Conservation (phyloP, 2,113 vertebrate genomes). For the Amblyornis subalaris region DNA sequence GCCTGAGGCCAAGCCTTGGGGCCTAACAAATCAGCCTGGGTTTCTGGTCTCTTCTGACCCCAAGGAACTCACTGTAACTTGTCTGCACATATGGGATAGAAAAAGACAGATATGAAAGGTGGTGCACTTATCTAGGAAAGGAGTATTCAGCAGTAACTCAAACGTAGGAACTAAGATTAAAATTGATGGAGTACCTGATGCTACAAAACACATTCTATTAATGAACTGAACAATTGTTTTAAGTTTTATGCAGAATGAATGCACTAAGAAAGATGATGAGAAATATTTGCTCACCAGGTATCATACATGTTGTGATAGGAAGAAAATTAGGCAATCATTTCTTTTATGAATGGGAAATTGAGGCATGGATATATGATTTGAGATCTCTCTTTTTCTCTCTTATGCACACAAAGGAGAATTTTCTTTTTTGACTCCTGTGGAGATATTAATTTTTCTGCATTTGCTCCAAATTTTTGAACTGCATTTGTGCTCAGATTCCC, state of each 20-base stretch:
- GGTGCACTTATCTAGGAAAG: neutral
- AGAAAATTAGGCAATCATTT: neutral
- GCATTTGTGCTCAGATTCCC: neutral
- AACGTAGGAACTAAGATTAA: neutral
- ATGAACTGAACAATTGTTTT: neutral
- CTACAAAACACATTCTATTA: neutral
- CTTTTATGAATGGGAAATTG: neutral
- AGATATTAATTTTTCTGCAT: neutral
- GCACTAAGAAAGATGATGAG: neutral
- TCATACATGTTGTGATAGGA: neutral
- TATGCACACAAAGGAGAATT: neutral
- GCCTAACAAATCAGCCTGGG: neutral
- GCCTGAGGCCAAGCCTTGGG: slow-evolving; percentile 6
- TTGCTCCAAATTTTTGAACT: neutral
- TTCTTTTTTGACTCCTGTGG: neutral
- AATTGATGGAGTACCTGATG: neutral
- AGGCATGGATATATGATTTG: neutral
- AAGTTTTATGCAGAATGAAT: neutral
- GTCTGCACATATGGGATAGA: neutral
- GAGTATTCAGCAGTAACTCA: neutral
- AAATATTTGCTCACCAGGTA: neutral
- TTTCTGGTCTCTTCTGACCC: neutral
- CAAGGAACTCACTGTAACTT: neutral
- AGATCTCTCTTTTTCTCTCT: neutral
- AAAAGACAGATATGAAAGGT: neutral